Evolutionary conservation across 1,140 invertebrate genomes (phyloP).

Genomic region (Leptinotarsa texana): DNA sequence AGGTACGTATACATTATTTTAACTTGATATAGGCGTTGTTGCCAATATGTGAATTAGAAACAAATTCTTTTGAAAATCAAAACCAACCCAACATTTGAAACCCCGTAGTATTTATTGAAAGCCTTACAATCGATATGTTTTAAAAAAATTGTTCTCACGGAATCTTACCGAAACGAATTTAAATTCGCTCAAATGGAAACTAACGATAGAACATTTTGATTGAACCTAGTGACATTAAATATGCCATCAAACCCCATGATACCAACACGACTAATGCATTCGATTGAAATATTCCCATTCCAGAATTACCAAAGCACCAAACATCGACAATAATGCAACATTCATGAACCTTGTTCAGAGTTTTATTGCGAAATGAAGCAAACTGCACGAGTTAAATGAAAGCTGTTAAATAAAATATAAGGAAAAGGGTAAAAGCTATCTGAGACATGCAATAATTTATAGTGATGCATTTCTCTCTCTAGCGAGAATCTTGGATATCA

Average conservation of each 20-base stretch:
- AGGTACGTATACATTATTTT: too few relatives aligned
- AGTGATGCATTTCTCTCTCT: slow-evolving; percentile 13
- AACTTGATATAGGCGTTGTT: too few relatives aligned
- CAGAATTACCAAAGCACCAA: slow-evolving; percentile 3
- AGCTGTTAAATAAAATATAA: slow-evolving; percentile 27
- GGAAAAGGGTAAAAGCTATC: slow-evolving; percentile 25
- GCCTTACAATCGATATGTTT: too few relatives aligned
- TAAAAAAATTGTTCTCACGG: too few relatives aligned
- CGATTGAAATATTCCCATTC: background rate
- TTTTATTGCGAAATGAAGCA: slow-evolving; percentile 19
- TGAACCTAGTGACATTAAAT: background rate
- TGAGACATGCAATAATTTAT: slow-evolving; percentile 19
- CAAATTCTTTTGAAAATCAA: too few relatives aligned
- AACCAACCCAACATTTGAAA: too few relatives aligned
- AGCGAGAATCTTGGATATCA: slow-evolving; percentile 2
- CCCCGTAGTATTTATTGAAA: too few relatives aligned
- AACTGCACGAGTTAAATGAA: slow-evolving; percentile 17
- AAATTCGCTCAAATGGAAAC: background rate
- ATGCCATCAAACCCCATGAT: background rate
- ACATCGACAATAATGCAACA: background rate
- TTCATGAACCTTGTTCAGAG: slow-evolving; percentile 3
- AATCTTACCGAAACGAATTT: too few relatives aligned
- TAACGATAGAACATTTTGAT: slow-evolving; percentile 4
- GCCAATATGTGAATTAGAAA: too few relatives aligned
- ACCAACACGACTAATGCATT: background rate